Conservation (phyloP, 2,888 invertebrate genomes). For the Didymodactylos carnosus region DNA sequence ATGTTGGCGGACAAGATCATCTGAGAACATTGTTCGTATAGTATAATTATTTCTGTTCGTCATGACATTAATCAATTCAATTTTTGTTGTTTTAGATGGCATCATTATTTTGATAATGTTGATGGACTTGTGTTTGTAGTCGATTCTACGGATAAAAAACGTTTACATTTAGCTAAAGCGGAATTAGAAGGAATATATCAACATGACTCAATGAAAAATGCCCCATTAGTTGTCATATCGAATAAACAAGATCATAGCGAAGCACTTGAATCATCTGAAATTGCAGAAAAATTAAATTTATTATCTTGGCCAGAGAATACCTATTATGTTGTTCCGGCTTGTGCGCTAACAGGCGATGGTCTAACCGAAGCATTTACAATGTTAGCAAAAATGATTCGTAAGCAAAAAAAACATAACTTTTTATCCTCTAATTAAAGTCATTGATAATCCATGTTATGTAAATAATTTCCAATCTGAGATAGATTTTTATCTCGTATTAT, state of each 20-base stretch:
- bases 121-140: conserved; percentile 29
- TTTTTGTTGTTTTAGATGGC: conserved; percentile 28
- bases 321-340: not conserved
- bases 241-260: conserved; percentile 32
- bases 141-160: conserved; percentile 26
- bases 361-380: not conserved
- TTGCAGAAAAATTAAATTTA: conserved; percentile 23
- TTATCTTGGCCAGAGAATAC: conserved; percentile 17
- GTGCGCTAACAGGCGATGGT: not conserved
- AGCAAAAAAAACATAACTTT: too few species aligned
- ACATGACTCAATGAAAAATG: conserved; percentile 24
- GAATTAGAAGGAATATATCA: conserved; percentile 24
- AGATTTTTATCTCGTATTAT: too few species aligned
- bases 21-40: not conserved
- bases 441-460: too few species aligned
- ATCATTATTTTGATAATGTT: conserved; percentile 27
- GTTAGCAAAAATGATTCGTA: not conserved
- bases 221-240: conserved; percentile 30
- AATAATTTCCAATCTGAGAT: too few species aligned
- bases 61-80: conserved; percentile 32
- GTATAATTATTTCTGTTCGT: conserved; percentile 31
- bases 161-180: conserved; percentile 24
- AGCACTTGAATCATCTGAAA: conserved; percentile 21
- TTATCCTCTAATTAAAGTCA: too few species aligned
- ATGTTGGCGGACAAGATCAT: not conserved